Evolutionary conservation across 2,888 invertebrate species (phyloP), one percentile per base, ranked within the genome.

Genomic region (Microdon myrmicae): DNA sequence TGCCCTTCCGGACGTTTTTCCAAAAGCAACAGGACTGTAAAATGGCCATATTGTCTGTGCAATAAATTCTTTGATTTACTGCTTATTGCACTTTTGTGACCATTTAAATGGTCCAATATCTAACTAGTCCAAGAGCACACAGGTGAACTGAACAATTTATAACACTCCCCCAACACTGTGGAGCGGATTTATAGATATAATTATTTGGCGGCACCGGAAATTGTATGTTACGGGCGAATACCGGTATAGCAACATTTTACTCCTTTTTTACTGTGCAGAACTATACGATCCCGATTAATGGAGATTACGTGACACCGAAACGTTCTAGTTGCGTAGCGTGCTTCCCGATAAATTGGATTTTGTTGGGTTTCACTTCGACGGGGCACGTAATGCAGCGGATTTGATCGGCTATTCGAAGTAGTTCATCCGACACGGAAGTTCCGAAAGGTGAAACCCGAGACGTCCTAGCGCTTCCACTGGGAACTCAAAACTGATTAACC

Each of bases 11-110:
- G 48, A 78, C 73, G 17, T 72, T 74, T 55, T 76, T 74, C 78
- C 78, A 78, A 64, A 74, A 78, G 69, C 78, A 78, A 71, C 78
- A 78, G 53, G 78, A 76, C 58, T 75, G 73, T 44, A 78, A 64
- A 67, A 78, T 75, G 26, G 78, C 73, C 78, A 78, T 77, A 19
- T 38, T 39, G 23, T 12, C 2, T 2, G 17, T 14, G 8, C 19
- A 13, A 12, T 17, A 3, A n/a, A n/a, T n/a, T n/a, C n/a, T n/a
- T n/a, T n/a, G n/a, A n/a, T n/a, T n/a, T n/a, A n/a, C n/a, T n/a
- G n/a, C n/a, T n/a, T n/a, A n/a, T n/a, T n/a, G n/a, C n/a, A n/a
- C n/a, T n/a, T n/a, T n/a, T n/a, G n/a, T n/a, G n/a, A n/a, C n/a
- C n/a, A n/a, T n/a, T n/a, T n/a, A n/a, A n/a, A n/a, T n/a, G n/a